A percentile compares a stretch with the other conserved stretches of the same genome.
Evolutionary conservation across 2,797 vertebrate genomes (phyloP).

Genomic region (Peromyscus aztecus): DNA sequence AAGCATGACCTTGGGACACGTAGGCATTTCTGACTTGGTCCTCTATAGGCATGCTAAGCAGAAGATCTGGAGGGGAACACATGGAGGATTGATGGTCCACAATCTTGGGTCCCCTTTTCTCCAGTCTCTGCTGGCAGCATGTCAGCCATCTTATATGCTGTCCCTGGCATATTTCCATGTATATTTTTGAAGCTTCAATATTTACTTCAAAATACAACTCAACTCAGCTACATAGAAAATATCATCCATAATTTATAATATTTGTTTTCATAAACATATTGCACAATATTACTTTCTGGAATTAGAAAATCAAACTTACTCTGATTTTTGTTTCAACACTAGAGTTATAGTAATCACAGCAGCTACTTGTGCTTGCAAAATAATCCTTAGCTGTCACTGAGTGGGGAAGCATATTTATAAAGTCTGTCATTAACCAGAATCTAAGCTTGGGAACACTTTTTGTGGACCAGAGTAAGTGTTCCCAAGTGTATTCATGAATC

Average conservation of each 20-base stretch:
- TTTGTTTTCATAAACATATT: conserved; percentile 57
- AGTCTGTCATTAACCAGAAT: conserved; percentile 9
- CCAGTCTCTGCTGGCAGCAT: too few species aligned
- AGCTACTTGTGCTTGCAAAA: conserved; percentile 66
- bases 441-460: background rate
- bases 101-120: too few species aligned
- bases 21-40: too few species aligned
- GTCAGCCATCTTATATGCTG: too few species aligned
- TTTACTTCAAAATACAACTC: conserved; percentile 53
- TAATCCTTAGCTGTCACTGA: conserved; percentile 60
- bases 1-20: too few species aligned
- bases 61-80: too few species aligned
- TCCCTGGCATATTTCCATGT: background rate
- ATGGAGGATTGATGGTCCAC: too few species aligned
- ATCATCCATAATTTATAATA: conserved; percentile 60
- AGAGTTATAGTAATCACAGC: conserved; percentile 62
- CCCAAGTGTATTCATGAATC: background rate
- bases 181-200: background rate
- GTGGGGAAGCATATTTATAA: conserved; percentile 53
- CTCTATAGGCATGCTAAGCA: too few species aligned
- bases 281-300: conserved; percentile 50
- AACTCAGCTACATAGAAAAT: conserved; percentile 26
- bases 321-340: conserved; percentile 64
- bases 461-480: background rate
- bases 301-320: conserved; percentile 53